Percentiles rank a stretch among this genome's conserved stretches.
phyloP scores from a whole-genome alignment of 2,888 invertebrate genomes.

The Drosophila robusta region DNA sequence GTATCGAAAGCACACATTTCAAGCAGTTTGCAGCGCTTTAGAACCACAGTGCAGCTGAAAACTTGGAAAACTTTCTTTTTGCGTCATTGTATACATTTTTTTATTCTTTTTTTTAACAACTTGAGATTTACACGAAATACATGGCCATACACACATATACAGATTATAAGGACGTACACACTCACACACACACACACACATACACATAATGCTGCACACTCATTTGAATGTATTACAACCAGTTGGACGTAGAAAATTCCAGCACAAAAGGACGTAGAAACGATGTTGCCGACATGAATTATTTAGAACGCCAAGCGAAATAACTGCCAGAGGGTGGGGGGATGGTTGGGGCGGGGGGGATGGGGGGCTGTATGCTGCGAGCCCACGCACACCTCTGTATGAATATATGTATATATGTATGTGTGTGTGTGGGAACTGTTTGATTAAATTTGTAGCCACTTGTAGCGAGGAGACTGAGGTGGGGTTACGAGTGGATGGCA shows the following conservation, averaged over 20 bases:
- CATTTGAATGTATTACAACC: slow-evolving; percentile 77
- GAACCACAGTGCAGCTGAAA: slow-evolving; percentile 44
- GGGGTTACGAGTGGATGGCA: background rate
- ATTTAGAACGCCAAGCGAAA: slow-evolving; percentile 69
- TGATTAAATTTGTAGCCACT: slow-evolving; percentile 76
- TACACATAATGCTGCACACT: slow-evolving; percentile 31
- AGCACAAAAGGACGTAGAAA: slow-evolving; percentile 63
- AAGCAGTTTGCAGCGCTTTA: background rate
- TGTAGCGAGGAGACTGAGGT: slow-evolving; percentile 18
- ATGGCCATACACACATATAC: slow-evolving; percentile 17
- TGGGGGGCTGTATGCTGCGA: slow-evolving; percentile 1
- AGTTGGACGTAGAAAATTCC: slow-evolving; percentile 65
- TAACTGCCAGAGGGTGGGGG: slow-evolving; percentile 14
- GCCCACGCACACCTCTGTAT: background rate
- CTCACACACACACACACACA: slow-evolving; percentile 12
- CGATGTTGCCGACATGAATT: slow-evolving; percentile 73
- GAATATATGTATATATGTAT: background rate
- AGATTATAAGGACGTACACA: slow-evolving; percentile 7
- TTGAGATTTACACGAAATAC: slow-evolving; percentile 64
- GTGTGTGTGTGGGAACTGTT: slow-evolving; percentile 40
- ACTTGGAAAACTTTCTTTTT: slow-evolving; percentile 36
- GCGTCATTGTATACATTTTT: slow-evolving; percentile 22
- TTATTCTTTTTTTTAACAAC: slow-evolving; percentile 42
- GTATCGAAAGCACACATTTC: background rate
- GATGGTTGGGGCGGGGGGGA: too few species aligned